Conservation (phyloP, 2,797 vertebrate genomes). For the Periparus ater region DNA sequence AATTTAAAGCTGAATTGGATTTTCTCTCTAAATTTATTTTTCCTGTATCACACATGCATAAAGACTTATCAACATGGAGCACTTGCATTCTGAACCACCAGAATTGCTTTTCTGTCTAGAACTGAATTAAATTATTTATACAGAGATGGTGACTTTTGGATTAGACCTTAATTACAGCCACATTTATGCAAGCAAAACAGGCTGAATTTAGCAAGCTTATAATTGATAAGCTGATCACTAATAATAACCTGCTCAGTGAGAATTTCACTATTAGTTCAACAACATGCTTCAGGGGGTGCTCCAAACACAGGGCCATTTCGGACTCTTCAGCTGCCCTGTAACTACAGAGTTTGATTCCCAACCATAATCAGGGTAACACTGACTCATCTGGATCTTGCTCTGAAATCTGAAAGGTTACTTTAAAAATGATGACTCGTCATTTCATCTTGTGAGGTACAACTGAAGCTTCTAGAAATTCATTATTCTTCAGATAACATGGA, state of each 20-base stretch:
- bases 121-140: neutral
- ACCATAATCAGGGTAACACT: neutral
- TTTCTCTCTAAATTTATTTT: neutral
- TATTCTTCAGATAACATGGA: neutral
- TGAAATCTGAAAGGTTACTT: neutral
- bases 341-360: neutral
- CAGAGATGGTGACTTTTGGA: neutral
- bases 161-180: neutral
- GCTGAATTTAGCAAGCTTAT: neutral
- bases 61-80: neutral
- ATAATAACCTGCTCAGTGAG: neutral
- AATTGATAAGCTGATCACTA: neutral
- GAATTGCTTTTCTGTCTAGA: neutral
- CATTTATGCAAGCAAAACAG: neutral
- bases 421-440: neutral
- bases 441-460: neutral
- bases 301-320: neutral
- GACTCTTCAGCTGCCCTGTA: neutral
- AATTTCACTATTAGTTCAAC: neutral
- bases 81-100: neutral
- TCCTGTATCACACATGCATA: neutral
- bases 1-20: neutral
- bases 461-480: neutral
- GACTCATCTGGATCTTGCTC: neutral
- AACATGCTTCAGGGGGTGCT: neutral